phyloP scores from a whole-genome alignment of 64 coral and sea anemone genomes.

The Platygyra sinensis region DNA sequence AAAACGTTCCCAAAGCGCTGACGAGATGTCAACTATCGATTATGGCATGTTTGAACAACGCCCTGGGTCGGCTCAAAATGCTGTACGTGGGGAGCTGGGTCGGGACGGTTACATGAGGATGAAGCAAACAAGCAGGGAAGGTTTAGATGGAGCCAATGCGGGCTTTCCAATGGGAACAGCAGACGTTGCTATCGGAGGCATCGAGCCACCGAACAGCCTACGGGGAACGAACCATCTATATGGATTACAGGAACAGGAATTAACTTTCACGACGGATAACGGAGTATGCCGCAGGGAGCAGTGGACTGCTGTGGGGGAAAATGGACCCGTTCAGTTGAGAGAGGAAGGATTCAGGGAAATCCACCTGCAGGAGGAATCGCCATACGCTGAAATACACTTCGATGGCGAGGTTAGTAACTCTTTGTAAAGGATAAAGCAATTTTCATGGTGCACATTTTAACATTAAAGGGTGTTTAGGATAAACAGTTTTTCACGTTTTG shows the following conservation, averaged over 20 bases:
- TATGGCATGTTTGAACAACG: constrained; percentile 31
- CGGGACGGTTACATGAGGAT: constrained; percentile 39
- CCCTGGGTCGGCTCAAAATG: neutral
- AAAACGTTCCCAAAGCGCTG: constrained; percentile 17
- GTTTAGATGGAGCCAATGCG: neutral
- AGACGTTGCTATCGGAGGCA: constrained; percentile 23
- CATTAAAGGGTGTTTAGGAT: too few species aligned
- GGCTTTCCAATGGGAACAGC: constrained; percentile 10
- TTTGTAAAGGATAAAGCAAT: neutral
- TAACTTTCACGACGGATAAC: neutral
- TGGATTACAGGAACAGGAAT: constrained; percentile 4
- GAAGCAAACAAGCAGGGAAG: neutral
- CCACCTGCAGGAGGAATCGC: neutral
- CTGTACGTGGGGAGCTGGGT: neutral
- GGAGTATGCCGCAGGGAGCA: neutral
- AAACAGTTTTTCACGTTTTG: too few species aligned
- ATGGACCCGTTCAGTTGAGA: neutral
- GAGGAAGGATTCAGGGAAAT: neutral
- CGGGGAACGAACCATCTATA: constrained; percentile 5
- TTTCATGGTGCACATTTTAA: too few species aligned
- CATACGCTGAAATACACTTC: constrained; percentile 14
- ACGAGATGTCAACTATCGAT: neutral
- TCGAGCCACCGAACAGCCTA: neutral
- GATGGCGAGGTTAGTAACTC: neutral
- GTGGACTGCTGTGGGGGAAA: neutral